Conservation (phyloP, 1,140 invertebrate genomes). For the Apis laboriosa region DNA sequence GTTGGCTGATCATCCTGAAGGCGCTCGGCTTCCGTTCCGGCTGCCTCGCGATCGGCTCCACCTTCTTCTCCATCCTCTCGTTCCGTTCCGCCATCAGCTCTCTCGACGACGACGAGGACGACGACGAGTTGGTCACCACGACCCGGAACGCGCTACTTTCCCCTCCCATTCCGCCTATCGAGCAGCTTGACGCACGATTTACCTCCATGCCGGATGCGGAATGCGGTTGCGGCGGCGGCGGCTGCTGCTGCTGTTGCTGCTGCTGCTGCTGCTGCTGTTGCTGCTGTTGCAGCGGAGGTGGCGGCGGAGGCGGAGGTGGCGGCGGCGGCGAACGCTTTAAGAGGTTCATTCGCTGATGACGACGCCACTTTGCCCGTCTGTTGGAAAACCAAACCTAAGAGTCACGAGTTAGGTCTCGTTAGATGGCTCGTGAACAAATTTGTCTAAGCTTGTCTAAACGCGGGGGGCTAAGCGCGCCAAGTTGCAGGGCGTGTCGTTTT, state of each 20-base stretch:
- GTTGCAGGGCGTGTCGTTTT: conserved; percentile 11
- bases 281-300: conserved; percentile 63
- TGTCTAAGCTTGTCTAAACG: conserved; percentile 3
- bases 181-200: conserved; percentile 72
- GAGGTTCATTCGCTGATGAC: conserved; percentile 96
- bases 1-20: conserved; percentile 78
- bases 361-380: conserved; percentile 98
- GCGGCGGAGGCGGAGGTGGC: conserved; percentile 70
- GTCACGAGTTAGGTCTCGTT: conserved; percentile 80
- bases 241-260: conserved; percentile 66
- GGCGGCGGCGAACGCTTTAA: conserved; percentile 88
- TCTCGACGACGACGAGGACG: conserved; percentile 39
- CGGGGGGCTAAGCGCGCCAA: conserved; percentile 24
- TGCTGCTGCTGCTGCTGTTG: conserved; percentile 57
- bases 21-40: conserved; percentile 75
- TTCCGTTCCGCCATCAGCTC: conserved; percentile 63
- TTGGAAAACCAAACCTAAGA: conserved; percentile 98
- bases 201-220: conserved; percentile 75
- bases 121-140: conserved; percentile 81
- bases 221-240: conserved; percentile 65
- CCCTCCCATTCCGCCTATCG: conserved; percentile 86
- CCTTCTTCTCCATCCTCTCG: conserved; percentile 76
- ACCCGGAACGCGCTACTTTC: conserved; percentile 93
- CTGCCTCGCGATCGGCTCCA: conserved; percentile 70
- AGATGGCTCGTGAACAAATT: conserved; percentile 74